Conservation (phyloP, 2,797 vertebrate species). For the Percopsis omiscomaycus region DNA sequence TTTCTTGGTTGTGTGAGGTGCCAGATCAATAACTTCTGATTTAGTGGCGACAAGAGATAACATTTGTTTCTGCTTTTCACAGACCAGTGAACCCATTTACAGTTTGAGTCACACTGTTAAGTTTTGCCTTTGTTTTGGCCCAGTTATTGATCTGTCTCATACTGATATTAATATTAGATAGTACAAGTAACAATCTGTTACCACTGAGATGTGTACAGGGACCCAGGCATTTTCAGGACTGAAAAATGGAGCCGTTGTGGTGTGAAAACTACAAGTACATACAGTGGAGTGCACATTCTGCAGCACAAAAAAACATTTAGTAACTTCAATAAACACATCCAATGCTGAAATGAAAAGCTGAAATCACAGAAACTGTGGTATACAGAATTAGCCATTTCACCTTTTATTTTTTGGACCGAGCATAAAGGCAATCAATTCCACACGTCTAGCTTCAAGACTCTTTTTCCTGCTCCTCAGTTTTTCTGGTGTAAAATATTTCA, state of each 20-base stretch:
- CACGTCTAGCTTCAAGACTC: constrained; percentile 5
- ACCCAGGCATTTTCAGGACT: constrained; percentile 3
- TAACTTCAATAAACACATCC: constrained; percentile 73
- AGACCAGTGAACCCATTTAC: constrained; percentile 81
- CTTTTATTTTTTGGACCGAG: constrained; percentile 26
- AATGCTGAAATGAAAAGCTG: constrained; percentile 69
- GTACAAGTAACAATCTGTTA: constrained; percentile 27
- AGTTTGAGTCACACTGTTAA: constrained; percentile 55
- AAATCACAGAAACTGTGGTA: constrained; percentile 59
- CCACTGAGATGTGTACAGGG: constrained; percentile 21
- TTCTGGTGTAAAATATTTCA: constrained; percentile 49
- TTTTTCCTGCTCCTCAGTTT: constrained; percentile 2
- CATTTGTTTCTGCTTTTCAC: constrained; percentile 86
- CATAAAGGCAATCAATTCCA: constrained; percentile 46
- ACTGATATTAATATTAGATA: constrained; percentile 69
- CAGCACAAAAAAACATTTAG: constrained; percentile 39
- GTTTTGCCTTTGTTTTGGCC: constrained; percentile 64
- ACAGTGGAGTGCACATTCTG: constrained; percentile 10
- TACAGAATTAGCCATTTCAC: constrained; percentile 43
- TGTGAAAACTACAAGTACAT: constrained; percentile 10
- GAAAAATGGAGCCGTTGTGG: constrained; percentile 25
- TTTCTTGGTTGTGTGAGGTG: constrained; percentile 81
- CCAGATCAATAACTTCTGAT: constrained; percentile 92
- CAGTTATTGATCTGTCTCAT: constrained; percentile 79
- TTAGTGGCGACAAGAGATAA: constrained; percentile 85